phyloP scores from a whole-genome alignment of 2,797 vertebrate genomes.

The Potorous gilbertii region DNA sequence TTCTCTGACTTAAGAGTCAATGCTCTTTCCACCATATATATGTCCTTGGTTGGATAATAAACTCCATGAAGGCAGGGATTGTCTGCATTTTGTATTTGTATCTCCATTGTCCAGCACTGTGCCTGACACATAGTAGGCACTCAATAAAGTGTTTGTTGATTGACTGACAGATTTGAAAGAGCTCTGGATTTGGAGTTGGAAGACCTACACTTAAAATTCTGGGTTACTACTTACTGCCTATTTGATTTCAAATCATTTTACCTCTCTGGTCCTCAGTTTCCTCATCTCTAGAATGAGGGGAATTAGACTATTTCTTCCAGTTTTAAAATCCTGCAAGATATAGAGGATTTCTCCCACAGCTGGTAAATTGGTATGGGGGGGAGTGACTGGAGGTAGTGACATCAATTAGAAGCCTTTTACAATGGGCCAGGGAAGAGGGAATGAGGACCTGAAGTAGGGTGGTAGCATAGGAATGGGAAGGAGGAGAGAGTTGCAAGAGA shows the following conservation, averaged over 20 bases:
- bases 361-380: no score
- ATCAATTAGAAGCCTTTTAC: no score
- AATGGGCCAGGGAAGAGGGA: no score
- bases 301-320: not conserved
- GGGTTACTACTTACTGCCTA: not conserved
- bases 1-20: conserved; percentile 9
- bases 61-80: not conserved
- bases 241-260: not conserved
- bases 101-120: not conserved
- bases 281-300: not conserved
- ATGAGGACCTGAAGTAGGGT: no score
- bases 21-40: not conserved
- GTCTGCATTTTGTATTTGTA: not conserved
- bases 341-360: no score
- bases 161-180: not conserved
- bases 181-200: not conserved
- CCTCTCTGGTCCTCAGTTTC: not conserved
- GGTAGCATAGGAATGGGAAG: no score
- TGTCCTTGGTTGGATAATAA: not conserved
- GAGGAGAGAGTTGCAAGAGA: no score
- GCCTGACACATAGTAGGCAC: not conserved
- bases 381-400: no score
- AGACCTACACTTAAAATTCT: not conserved
- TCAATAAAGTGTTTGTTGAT: not conserved
- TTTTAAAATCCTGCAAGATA: no score